Evolutionary conservation across 2,888 invertebrate genomes (phyloP), one percentile per base, ranked within the genome.

Genomic region (Pristionchus entomophagus): DNA sequence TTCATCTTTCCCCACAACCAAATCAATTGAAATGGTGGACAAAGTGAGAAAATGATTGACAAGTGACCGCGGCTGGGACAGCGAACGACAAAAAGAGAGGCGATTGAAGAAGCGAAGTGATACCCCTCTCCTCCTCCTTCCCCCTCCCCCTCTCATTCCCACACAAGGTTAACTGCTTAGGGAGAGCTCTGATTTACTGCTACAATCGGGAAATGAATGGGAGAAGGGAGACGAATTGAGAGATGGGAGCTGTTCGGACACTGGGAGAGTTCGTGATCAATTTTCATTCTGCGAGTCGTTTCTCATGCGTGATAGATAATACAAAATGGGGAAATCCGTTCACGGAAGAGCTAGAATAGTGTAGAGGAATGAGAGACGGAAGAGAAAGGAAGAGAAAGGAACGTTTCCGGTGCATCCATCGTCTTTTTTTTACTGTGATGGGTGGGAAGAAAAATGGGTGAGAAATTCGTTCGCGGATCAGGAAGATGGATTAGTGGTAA

Each of bases 371-470:
- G 17, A 12, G 35, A 35, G 14, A 19, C 10, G 65, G 35, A 65
- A 19, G 17, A 65, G 32, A 12, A 8, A 19, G 32, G 26, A 29
- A 59, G 2, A 14, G 22, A 29, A 29, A 35, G 35, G 65, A 19
- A 35, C 65, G 35, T 35, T 65, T 65, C 65, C 65, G 65, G 65
- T 29, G 14, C 65, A 29, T n/a, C 65, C 65, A 14, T 45, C 45
- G 29, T 35, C 19, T 65, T 5, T 32, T 35, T 19, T 65, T 65
- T 65, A 65, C 35, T 65, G 65, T 65, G 65, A 65, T 65, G 65
- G 65, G 65, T 65, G 65, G 65, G 65, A 65, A 65, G 65, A 65
- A 35, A 35, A 35, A 65, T 65, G 32, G 65, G 32, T 65, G 65
- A 35, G 65, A 65, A 65, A 45, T 45, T 45, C 45, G n/a, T n/a